Base-by-base conservation (phyloP, 2,888 invertebrate genomes). In the Dugesia japonica region DNA sequence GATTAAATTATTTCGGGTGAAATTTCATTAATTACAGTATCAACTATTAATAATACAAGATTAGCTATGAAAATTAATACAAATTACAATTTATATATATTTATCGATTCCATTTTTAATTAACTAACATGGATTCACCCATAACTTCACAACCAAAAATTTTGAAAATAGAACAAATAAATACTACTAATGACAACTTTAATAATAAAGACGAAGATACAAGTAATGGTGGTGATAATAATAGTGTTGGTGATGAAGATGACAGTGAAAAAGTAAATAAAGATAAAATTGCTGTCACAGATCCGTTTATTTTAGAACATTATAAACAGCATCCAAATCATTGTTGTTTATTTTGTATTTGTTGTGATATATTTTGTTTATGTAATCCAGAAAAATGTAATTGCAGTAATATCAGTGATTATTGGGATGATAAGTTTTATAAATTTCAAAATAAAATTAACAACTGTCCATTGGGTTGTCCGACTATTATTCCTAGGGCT, bases 271-370 rank as follows among this genome's bases (percentile, higher is more conserved):
- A 38, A 13, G 38, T 13, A 38, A 56, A 56, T 56, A n/a, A 23
- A 23, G 23, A 23, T 4, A 23, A 56, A 20, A n/a, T 20, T n/a
- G 23, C 17, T 23, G n/a, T 7, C 23, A 56, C 4, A 56, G 56
- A 56, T n/a, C 56, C 56, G 1, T 56, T 56, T 56, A 56, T 56
- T n/a, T 20, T 20, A 20, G 56, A 56, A 56, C 7, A 31, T 7
- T 56, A 56, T 56, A n/a, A 56, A 20, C 56, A n/a, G 17, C n/a
- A 23, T 56, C 56, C 20, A 23, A 56, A 56, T 23, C 56, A 56
- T 56, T 56, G 56, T n/a, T 56, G 56, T 56, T 4, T 56, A n/a
- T 56, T 56, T 56, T 56, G 56, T 56, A 56, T 56, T 23, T 56
- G 56, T 56, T 56, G n/a, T 56, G 17, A 56, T 56, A 31, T 31